Base-by-base conservation (phyloP, 2,797 vertebrate species). In the Diplodus puntazzo region DNA sequence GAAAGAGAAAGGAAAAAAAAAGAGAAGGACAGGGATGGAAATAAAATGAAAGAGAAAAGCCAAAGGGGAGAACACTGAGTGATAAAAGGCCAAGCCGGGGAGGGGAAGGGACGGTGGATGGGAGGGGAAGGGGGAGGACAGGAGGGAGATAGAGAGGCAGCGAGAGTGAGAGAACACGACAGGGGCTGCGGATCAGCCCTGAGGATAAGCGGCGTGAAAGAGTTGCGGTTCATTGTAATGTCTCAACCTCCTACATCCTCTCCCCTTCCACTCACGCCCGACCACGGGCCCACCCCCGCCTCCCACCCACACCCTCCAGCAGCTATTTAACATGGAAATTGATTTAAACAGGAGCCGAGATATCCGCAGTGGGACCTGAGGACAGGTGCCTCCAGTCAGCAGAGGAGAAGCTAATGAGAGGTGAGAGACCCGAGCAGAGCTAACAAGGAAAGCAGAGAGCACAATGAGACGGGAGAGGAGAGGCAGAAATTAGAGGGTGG, bases 301-400 rank as follows among this genome's bases (percentile, higher is more conserved):
- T 59, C 61, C 78, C 80, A 50, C 66, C 67, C 72, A 27, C 82
- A 65, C 89, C 86, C 85, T 87, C 77, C 83, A 90, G 89, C 81
- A 81, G 85, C 87, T 87, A 90, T 89, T 93, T 95, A 94, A 94
- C 93, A 95, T 93, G 92, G 90, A 95, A 95, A 95, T 93, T 93
- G 94, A 95, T 95, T 95, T 94, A 93, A 92, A 94, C 85, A 86
- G 83, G 91, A 90, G 86, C 84, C 64, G 86, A 91, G 91, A 89
- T 92, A 89, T 92, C 87, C 88, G 79, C 89, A 55, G 61, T 70
- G 94, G 90, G 92, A 95, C 89, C 90, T 11, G 79, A 88, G 88
- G 91, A 92, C 92, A 91, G 92, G 92, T 90, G 91, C 91, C 87
- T 88, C 49, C 82, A 94, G 94, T 94, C 92, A 89, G 92, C 85